Base-by-base conservation (phyloP, 2,113 vertebrate species). In the Physeter macrocephalus region DNA sequence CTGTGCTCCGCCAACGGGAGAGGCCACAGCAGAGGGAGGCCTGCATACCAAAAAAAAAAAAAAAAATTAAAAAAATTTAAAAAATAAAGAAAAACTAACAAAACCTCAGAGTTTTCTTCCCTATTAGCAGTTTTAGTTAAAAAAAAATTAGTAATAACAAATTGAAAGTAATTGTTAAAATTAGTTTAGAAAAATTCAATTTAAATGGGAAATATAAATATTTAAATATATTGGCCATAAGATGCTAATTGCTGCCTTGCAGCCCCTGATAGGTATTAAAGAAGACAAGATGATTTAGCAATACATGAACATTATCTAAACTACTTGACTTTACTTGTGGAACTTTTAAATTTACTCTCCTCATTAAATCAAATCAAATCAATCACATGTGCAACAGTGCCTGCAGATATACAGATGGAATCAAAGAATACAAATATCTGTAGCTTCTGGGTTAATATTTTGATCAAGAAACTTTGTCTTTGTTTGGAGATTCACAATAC, bases 151-250 rank as follows among this genome's bases (percentile, higher is more conserved):
- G 5, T 52, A 52, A 52, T 49, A 86, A n/a, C 7, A 80, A 95
- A 75, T 59, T 75, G 21, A 78, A 82, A 72, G 34, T 77, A 54
- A 62, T 82, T 75, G 5, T 46, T 86, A 46, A 96, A 86, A 69
- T 93, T 41, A 85, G 17, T 59, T 91, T 94, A 84, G 39, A 67
- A 82, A 95, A 93, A 31, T 20, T 96, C 64, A 59, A 6, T 74
- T 72, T 71, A 46, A 81, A 69, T 4, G 46, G n/a, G 54, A 94
- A 94, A 86, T 69, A 81, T 64, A 94, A 75, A 87, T 93, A 90
- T 95, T 78, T 54, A 81, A 75, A 64, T 86, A 61, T 5, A 3
- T 69, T 64, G 29, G 34, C n/a, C 41, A 46, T 81, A 41, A 49
- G 29, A 86, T 86, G 5, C 49, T 71, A 69, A 89, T 86, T 88